Percentiles rank a stretch among this genome's conserved stretches.
phyloP scores from a whole-genome alignment of 2,113 vertebrate species.

The Gavia stellata region DNA sequence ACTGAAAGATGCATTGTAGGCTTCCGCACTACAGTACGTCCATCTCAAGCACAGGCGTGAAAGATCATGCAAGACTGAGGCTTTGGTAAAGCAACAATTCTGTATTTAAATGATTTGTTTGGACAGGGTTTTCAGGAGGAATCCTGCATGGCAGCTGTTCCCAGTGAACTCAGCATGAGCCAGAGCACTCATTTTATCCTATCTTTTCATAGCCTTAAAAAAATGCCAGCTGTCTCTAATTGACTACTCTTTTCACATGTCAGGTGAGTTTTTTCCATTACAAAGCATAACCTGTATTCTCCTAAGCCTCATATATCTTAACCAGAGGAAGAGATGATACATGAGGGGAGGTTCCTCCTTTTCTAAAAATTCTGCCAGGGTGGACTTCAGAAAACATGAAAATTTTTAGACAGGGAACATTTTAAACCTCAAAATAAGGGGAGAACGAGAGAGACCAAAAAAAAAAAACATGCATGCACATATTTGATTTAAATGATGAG shows the following conservation, averaged over 20 bases:
- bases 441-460: background rate
- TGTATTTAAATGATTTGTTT: slow-evolving; percentile 35
- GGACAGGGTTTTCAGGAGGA: slow-evolving; percentile 22
- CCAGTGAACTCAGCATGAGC: background rate
- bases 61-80: background rate
- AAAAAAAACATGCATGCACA: background rate
- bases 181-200: background rate
- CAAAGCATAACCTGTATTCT: background rate
- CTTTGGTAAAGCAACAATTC: background rate
- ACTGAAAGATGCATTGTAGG: background rate
- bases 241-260: background rate
- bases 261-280: background rate
- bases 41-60: background rate
- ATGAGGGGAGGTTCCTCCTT: background rate
- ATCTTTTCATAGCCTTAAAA: background rate
- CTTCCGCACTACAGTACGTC: background rate
- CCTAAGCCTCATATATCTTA: background rate
- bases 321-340: background rate
- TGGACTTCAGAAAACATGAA: background rate
- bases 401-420: background rate
- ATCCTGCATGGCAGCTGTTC: background rate
- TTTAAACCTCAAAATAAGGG: background rate
- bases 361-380: background rate
- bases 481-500: background rate
- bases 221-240: background rate